phyloP scores from a whole-genome alignment of 2,888 invertebrate species.

The Poecilus cupreus region DNA sequence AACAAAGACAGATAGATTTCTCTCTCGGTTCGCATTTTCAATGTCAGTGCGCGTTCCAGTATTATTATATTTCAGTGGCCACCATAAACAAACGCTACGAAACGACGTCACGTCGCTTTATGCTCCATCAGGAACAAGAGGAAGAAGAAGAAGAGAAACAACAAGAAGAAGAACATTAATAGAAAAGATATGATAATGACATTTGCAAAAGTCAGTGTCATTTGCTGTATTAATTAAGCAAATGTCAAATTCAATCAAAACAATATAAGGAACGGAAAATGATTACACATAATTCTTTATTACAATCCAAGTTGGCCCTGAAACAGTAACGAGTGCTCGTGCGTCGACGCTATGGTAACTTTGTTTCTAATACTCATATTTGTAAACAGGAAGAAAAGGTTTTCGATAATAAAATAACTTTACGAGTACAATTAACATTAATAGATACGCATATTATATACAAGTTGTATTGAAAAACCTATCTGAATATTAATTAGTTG shows the following conservation, averaged over 20 bases:
- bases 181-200: too few species aligned
- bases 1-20: too few species aligned
- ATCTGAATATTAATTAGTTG: conserved; percentile 5
- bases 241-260: conserved; percentile 2
- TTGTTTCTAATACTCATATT: background rate
- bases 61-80: too few species aligned
- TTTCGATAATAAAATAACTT: conserved; percentile 50
- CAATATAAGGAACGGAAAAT: background rate
- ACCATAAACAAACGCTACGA: too few species aligned
- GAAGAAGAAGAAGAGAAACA: too few species aligned
- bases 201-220: conserved; percentile 11
- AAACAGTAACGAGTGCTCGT: background rate
- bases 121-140: too few species aligned
- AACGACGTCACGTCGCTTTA: too few species aligned
- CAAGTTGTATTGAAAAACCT: conserved; percentile 8
- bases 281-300: conserved; percentile 22
- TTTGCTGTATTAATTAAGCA: conserved; percentile 15
- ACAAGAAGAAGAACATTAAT: too few species aligned
- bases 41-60: too few species aligned
- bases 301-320: conserved; percentile 18
- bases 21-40: too few species aligned
- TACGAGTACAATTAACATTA: conserved; percentile 44
- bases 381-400: conserved; percentile 53
- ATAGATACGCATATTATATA: conserved; percentile 2
- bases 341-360: background rate